Evolutionary conservation across 2,888 invertebrate genomes (phyloP), one percentile per base, ranked within the genome.

Genomic region (Thecophora atra): DNA sequence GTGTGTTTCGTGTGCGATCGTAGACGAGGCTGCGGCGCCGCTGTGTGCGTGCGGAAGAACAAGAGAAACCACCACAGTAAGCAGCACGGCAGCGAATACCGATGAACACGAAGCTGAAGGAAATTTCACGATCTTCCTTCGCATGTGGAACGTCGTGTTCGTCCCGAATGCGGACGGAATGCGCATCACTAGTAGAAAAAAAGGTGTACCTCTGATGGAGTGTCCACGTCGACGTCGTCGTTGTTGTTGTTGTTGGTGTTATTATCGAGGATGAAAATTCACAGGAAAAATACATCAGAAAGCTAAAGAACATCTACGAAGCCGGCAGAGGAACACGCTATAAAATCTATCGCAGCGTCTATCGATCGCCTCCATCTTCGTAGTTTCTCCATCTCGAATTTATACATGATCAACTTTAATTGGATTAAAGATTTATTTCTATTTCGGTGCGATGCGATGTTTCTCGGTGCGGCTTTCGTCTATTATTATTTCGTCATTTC

Each of bases 341-440:
- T 11, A 11, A 37, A 37, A 37, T 37, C 37, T 37, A 37, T 37
- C 37, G 6, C 7, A 8, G 7, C 37, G 37, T 37, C 37, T 37
- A 37, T 37, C 37, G n/a, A n/a, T n/a, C n/a, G n/a, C n/a, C n/a
- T n/a, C n/a, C n/a, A n/a, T 51, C 19, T 51, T 54, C 13, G 5
- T 8, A 60, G 47, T 6, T 26, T 69, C 26, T 69, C 60, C 60
- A 47, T 69, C 69, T 60, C 44, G 44, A 44, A 62, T 69, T 69
- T 69, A 60, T 69, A 69, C 62, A 69, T 66, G 82, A 81, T 81
- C 78, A 78, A 79, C 78, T 80, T 80, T 82, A 82, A 82, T 82
- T 82, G 82, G 82, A 82, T 82, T 82, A 82, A 79, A 79, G 81
- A 82, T 81, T 82, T 82, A 81, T 81, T 77, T 81, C 70, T 70